Evolutionary conservation across 2,797 vertebrate genomes (phyloP).

Genomic region (Tenualosa ilisha): DNA sequence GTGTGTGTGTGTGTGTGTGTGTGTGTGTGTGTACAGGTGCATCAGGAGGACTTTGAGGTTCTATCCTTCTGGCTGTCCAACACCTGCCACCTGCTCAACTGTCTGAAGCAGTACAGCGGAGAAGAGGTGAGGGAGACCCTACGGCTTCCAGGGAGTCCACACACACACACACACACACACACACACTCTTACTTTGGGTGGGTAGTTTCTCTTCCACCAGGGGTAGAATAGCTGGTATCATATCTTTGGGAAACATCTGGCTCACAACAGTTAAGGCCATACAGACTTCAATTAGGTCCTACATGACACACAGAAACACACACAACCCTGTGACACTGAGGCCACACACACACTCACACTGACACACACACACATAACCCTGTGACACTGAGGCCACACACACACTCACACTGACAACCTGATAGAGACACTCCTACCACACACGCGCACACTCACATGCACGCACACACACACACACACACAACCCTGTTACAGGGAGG

Average conservation of each 20-base stretch:
- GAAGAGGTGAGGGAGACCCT: constrained; percentile 81
- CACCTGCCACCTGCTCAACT: constrained; percentile 89
- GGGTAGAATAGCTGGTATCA: constrained; percentile 97
- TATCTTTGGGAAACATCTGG: constrained; percentile 96
- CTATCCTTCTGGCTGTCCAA: constrained; percentile 97
- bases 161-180: constrained; percentile 71
- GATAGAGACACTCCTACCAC: too few relatives aligned
- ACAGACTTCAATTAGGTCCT: constrained; percentile 96
- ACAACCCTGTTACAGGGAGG: background rate
- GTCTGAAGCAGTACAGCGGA: constrained; percentile 96
- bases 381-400: too few relatives aligned
- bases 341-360: too few relatives aligned
- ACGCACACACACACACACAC: background rate
- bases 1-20: constrained; percentile 4
- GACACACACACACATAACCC: too few relatives aligned
- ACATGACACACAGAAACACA: constrained; percentile 32
- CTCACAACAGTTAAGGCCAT: constrained; percentile 96
- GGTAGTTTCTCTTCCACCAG: constrained; percentile 94
- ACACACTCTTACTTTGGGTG: constrained; percentile 92
- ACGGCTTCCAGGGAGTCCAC: too few relatives aligned
- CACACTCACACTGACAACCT: too few relatives aligned
- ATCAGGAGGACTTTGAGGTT: constrained; percentile 87
- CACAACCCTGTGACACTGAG: too few relatives aligned
- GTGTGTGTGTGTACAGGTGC: constrained; percentile 69
- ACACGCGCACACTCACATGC: too few relatives aligned